Percentiles rank a stretch among this genome's conserved stretches.
Evolutionary conservation across 1,140 invertebrate species (phyloP).

Genomic region (Temnothorax nylanderi): DNA sequence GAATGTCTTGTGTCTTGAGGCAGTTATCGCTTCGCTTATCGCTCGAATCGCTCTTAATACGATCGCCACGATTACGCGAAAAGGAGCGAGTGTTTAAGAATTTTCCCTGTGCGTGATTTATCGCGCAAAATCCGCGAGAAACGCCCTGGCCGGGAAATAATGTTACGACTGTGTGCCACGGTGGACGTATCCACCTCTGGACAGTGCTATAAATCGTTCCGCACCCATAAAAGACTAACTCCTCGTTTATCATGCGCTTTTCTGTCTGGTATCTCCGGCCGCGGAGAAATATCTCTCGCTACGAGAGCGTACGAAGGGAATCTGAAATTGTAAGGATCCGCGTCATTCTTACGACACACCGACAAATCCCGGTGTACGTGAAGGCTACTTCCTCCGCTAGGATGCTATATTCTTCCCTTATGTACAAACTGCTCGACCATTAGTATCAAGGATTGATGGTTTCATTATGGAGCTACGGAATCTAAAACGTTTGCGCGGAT

Average conservation of each 20-base stretch:
- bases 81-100: conserved; percentile 28
- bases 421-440: conserved; percentile 4
- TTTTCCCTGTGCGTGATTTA: conserved; percentile 32
- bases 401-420: conserved; percentile 7
- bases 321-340: conserved; percentile 51
- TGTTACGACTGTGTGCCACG: conserved; percentile 35
- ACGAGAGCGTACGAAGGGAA: conserved; percentile 22
- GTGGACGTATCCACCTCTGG: conserved; percentile 51
- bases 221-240: conserved; percentile 66
- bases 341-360: conserved; percentile 46
- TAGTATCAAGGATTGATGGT: conserved; percentile 15
- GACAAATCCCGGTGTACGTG: conserved; percentile 19
- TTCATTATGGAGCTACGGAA: conserved; percentile 12
- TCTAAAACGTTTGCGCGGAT: background rate
- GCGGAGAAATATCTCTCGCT: conserved; percentile 44
- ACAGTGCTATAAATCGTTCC: conserved; percentile 63
- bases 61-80: conserved; percentile 3
- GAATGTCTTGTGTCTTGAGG: background rate
- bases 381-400: background rate
- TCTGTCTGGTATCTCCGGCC: conserved; percentile 27
- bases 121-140: conserved; percentile 41
- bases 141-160: conserved; percentile 39
- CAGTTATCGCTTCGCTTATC: background rate
- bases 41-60: conserved; percentile 3
- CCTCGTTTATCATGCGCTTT: conserved; percentile 67